A percentile compares a stretch with the other conserved stretches of the same genome.
These are phyloP conservation scores for Micropoecilia bifurca DNA, from an alignment of 2,797 vertebrate species.

Conservation along the genomic window DNA sequence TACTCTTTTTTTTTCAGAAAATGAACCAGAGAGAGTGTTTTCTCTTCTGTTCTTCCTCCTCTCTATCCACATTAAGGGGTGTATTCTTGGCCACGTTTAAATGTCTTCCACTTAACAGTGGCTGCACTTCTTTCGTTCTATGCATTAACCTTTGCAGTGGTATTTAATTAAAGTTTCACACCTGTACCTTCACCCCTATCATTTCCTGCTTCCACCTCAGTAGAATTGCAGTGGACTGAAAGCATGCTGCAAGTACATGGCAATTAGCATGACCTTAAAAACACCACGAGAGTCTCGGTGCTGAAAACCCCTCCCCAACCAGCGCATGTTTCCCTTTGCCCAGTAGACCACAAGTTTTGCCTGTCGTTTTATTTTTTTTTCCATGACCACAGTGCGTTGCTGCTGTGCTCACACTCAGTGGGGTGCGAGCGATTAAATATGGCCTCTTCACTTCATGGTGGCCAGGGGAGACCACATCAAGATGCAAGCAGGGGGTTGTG, in stretches of 20 bases:
- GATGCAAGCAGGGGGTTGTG: conserved; percentile 71
- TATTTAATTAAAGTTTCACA: conserved; percentile 88
- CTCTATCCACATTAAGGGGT: conserved; percentile 19
- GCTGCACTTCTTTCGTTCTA: conserved; percentile 70
- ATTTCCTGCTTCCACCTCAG: conserved; percentile 45
- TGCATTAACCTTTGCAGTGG: conserved; percentile 84
- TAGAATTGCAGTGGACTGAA: conserved; percentile 68
- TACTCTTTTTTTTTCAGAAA: conserved; percentile 19
- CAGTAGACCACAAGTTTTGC: conserved; percentile 53
- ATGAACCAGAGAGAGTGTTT: conserved; percentile 38
- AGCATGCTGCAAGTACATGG: conserved; percentile 66
- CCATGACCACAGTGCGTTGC: conserved; percentile 73
- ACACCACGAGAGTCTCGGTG: conserved; percentile 57
- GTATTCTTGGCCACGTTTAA: conserved; percentile 65
- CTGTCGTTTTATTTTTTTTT: conserved; percentile 45
- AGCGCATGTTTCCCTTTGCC: conserved; percentile 58
- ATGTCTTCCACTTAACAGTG: conserved; percentile 63
- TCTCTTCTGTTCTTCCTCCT: conserved; percentile 16
- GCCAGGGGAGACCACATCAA: conserved; percentile 57
- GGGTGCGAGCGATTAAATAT: conserved; percentile 60
- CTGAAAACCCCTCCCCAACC: conserved; percentile 20
- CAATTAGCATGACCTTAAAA: conserved; percentile 88
- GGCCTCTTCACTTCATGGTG: conserved; percentile 42
- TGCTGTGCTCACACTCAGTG: conserved; percentile 60
- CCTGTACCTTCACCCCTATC: conserved; percentile 67